Percentiles rank a stretch among this genome's conserved stretches.
These are phyloP conservation scores for Dromococcyx pavoninus DNA, from an alignment of 2,797 vertebrate genomes.

Conservation along the genomic window DNA sequence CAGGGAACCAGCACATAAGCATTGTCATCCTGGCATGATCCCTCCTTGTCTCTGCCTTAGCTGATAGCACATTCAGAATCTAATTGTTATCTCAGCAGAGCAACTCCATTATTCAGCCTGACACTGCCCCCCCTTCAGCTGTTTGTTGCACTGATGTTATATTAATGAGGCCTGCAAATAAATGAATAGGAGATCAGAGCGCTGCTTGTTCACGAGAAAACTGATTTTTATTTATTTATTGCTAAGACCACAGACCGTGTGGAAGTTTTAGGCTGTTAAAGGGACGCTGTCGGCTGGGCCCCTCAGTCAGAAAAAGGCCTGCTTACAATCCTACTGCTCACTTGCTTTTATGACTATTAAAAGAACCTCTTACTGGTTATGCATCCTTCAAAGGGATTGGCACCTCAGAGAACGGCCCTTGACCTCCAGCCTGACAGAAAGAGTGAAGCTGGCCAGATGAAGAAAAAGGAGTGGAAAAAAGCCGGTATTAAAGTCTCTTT, in stretches of 20 bases:
- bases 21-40: constrained; percentile 61
- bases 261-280: constrained; percentile 29
- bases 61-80: constrained; percentile 77
- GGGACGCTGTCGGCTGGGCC: background rate
- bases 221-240: constrained; percentile 72
- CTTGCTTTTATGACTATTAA: background rate
- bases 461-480: background rate
- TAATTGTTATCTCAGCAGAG: constrained; percentile 82
- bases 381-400: rapidly evolving
- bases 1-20: constrained; percentile 36
- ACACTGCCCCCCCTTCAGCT: constrained; percentile 77
- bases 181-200: constrained; percentile 76
- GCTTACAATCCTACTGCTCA: background rate
- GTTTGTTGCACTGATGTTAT: constrained; percentile 82
- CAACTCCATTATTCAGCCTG: constrained; percentile 81
- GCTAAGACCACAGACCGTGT: constrained; percentile 31
- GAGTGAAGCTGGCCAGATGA: background rate
- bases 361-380: background rate
- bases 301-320: background rate
- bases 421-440: background rate
- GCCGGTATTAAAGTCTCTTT: background rate
- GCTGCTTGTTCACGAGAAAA: constrained; percentile 67
- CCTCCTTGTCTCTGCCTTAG: constrained; percentile 69
- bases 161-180: constrained; percentile 81
- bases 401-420: background rate